Base-by-base conservation (phyloP, 2,797 vertebrate genomes). In the Stomatorhinus walkeri region DNA sequence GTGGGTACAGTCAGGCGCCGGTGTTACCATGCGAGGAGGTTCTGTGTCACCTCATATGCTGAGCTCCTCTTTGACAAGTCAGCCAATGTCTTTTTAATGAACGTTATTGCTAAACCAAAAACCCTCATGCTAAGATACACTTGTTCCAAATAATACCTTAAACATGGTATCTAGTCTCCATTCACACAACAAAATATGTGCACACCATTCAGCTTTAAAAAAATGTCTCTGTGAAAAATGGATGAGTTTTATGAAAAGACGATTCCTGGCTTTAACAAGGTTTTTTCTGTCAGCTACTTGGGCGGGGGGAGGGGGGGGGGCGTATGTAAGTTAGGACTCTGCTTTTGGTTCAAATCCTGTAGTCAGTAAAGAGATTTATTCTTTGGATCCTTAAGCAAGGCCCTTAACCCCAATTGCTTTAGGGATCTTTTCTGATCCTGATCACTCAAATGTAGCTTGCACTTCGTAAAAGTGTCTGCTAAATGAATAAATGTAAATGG, bases 61-160 rank as follows among this genome's bases (percentile, higher is more conserved):
- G 5, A 54, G 49, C 51, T 87, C 32, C 24, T 87, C 51, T 87
- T 87, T 36, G 6, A 52, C 22, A 56, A 24, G 85, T 36, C 84
- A n/a, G 28, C 12, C 48, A 7, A 14, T 19, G 52, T 86, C 49
- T 56, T 19, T 36, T 59, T 56, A 56, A 90, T 88, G 90, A 88
- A 90, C 92, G 92, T 96, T 96, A 96, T 96, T 96, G 96, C 95
- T 95, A 94, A 95, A 93, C 93, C 95, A 95, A 95, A 94, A 95
- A 93, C 93, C 94, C 94, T 95, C 91, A 93, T 95, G 95, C 95
- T 96, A 96, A 95, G 95, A 90, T 95, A 93, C 92, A 92, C 92
- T 93, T 94, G 93, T 95, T 93, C 93, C 95, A 95, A 96, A 92
- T 43, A 64, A 56, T 24, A 68, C 36, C 19, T 68, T 40, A 59